phyloP scores from a whole-genome alignment of 1,140 invertebrate species.

The Macrobrachium rosenbergii region DNA sequence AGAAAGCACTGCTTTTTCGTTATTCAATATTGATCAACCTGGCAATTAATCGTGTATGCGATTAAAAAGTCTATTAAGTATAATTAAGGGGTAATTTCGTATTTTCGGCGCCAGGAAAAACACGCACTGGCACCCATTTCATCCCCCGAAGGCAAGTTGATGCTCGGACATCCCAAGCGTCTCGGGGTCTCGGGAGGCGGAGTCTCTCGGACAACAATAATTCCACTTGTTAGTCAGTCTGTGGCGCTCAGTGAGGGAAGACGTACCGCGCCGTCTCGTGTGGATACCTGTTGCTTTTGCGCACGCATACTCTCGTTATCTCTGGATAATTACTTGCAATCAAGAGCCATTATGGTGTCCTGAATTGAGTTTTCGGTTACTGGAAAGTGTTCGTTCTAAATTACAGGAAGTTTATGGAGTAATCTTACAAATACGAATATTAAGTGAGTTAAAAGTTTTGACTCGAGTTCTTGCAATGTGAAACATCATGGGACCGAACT shows the following conservation, averaged over 20 bases:
- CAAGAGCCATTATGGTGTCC: conserved; percentile 10
- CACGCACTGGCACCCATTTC: background rate
- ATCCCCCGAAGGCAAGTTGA: conserved; percentile 38
- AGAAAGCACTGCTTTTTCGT: background rate
- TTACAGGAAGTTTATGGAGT: too few species aligned
- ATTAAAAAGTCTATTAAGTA: background rate
- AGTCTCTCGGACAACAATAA: conserved; percentile 27
- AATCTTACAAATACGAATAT: too few species aligned
- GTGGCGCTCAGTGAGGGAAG: conserved; percentile 24
- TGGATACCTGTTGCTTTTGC: conserved; percentile 35
- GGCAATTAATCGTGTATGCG: background rate
- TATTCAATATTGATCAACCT: background rate
- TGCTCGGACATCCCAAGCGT: conserved; percentile 18
- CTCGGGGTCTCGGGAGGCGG: background rate
- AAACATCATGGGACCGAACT: background rate
- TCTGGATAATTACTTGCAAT: background rate
- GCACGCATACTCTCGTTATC: background rate
- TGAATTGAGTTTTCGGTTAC: conserved; percentile 7
- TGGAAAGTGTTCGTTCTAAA: too few species aligned
- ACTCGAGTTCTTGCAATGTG: background rate
- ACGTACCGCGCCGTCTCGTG: background rate
- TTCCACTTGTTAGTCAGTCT: conserved; percentile 54
- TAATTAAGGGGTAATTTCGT: too few species aligned
- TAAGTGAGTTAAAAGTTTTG: background rate
- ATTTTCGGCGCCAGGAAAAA: background rate